Percentiles rank a stretch among this genome's conserved stretches.
Evolutionary conservation across 2,797 vertebrate genomes (phyloP).

Genomic region (Acanthurus leucopareius): DNA sequence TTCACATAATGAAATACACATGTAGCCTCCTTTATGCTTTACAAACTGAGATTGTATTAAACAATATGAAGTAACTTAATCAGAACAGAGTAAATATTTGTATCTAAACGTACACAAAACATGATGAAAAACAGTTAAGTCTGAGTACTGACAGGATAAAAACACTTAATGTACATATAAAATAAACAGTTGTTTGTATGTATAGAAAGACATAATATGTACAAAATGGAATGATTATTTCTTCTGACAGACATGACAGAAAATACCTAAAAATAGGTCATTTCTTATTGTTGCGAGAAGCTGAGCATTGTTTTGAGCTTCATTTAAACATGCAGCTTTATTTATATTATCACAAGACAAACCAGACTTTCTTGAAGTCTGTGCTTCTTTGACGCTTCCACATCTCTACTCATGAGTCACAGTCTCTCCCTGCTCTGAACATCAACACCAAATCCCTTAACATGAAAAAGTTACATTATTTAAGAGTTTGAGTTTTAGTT

Average conservation of each 20-base stretch:
- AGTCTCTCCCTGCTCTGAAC: constrained; percentile 16
- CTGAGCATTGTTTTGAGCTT: background rate
- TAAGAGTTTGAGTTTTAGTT: constrained; percentile 20
- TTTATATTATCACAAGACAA: constrained; percentile 10
- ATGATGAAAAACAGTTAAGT: background rate
- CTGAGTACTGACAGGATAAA: background rate
- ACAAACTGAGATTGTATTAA: background rate
- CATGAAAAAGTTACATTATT: constrained; percentile 27
- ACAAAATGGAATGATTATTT: background rate
- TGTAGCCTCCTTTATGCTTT: background rate
- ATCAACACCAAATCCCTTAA: constrained; percentile 27
- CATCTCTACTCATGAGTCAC: constrained; percentile 32
- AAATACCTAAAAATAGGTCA: background rate
- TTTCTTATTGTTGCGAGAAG: background rate
- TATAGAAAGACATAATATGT: background rate
- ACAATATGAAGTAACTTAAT: background rate
- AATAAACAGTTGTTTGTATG: background rate
- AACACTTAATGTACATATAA: background rate
- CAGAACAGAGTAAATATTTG: background rate
- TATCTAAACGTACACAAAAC: constrained; percentile 1
- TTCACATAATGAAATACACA: background rate
- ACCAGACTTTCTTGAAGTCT: background rate
- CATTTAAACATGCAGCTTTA: background rate
- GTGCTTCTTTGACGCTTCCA: constrained; percentile 7
- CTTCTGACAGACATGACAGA: background rate